These are phyloP conservation scores for Oreotrochilus melanogaster DNA, from an alignment of 2,113 vertebrate genomes.

Conservation along the genomic window DNA sequence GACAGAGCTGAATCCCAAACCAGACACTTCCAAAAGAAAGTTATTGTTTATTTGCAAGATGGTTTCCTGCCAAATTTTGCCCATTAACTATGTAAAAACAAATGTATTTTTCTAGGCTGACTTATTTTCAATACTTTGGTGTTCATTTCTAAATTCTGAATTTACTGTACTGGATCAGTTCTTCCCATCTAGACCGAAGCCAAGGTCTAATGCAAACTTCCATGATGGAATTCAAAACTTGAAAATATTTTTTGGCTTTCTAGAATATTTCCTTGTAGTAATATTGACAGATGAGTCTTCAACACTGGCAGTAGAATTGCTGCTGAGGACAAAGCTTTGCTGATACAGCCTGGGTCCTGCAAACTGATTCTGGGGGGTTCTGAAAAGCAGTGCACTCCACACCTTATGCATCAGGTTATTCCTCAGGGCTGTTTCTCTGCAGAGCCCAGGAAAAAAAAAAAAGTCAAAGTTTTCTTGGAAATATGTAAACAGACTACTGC, in stretches of 20 bases:
- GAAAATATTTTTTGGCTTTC: background rate
- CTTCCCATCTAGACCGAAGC: background rate
- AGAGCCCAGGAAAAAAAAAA: background rate
- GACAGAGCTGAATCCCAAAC: constrained; percentile 2
- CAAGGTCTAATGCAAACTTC: background rate
- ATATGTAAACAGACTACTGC: background rate
- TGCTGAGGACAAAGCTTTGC: background rate
- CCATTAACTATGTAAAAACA: background rate
- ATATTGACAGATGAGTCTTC: background rate
- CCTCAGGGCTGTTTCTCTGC: background rate
- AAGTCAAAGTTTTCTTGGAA: background rate
- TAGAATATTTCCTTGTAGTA: background rate
- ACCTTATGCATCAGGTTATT: background rate
- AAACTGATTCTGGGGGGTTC: background rate
- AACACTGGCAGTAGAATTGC: background rate
- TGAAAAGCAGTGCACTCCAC: background rate
- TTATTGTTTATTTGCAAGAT: background rate
- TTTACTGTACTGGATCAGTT: background rate
- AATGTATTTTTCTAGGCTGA: background rate
- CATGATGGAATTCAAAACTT: background rate
- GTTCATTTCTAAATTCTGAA: background rate
- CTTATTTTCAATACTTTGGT: background rate
- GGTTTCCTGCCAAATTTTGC: constrained; percentile 15
- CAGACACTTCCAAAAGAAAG: constrained; percentile 6
- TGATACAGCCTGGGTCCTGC: background rate